phyloP scores from a whole-genome alignment of 2,113 vertebrate species.

The Eulemur macaco region DNA sequence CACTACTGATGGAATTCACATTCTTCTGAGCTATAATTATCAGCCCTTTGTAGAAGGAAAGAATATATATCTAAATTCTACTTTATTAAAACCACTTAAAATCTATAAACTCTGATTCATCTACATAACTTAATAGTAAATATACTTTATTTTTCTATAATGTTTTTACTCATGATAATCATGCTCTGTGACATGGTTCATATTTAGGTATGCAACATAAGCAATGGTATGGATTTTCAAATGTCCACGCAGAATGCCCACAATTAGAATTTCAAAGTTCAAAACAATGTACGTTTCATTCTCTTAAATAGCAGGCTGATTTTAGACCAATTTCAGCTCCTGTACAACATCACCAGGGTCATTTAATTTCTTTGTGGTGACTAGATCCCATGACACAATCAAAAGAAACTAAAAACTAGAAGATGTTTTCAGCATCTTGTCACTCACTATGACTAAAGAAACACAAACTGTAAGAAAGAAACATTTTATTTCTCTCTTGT shows the following conservation, averaged over 20 bases:
- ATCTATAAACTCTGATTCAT: neutral
- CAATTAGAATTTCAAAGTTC: slow-evolving; percentile 43
- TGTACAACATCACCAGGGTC: slow-evolving; percentile 30
- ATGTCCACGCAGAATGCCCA: neutral
- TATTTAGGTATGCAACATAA: neutral
- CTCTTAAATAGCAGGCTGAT: slow-evolving; percentile 12
- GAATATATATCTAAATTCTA: neutral
- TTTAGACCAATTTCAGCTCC: slow-evolving; percentile 38
- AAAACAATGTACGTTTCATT: slow-evolving; percentile 16
- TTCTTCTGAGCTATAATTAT: neutral
- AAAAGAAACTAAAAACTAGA: slow-evolving; percentile 7
- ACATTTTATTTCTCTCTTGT: neutral
- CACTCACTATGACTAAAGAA: slow-evolving; percentile 52
- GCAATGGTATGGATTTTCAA: neutral
- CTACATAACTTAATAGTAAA: neutral
- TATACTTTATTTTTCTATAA: slow-evolving; percentile 13
- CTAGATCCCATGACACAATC: slow-evolving; percentile 15
- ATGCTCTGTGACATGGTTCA: neutral
- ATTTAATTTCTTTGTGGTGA: slow-evolving; percentile 17
- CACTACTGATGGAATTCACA: neutral
- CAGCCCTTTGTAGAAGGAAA: neutral
- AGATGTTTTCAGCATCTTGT: slow-evolving; percentile 46
- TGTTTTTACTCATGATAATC: neutral
- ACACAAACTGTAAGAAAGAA: neutral
- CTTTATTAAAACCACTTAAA: slow-evolving; percentile 9